Evolutionary conservation across 2,113 vertebrate species (phyloP).

Genomic region (Charina bottae): DNA sequence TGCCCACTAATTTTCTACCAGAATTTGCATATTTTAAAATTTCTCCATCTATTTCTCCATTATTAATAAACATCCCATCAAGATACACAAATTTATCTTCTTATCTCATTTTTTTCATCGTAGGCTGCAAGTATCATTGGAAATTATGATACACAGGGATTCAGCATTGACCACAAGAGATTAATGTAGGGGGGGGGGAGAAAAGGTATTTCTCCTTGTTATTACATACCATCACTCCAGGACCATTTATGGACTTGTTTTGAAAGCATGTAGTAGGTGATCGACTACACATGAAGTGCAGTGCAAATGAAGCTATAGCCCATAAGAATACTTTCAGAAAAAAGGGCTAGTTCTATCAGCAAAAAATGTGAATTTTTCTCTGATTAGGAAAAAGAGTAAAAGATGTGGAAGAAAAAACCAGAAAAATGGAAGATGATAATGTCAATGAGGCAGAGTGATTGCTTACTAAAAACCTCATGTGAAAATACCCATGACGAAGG

Average conservation of each 20-base stretch:
- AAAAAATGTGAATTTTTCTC: neutral
- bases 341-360: neutral
- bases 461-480: neutral
- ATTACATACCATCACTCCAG: neutral
- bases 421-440: neutral
- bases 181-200: neutral
- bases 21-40: neutral
- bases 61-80: neutral
- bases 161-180: neutral
- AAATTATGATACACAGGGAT: neutral
- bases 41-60: neutral
- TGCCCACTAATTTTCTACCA: neutral
- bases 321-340: neutral
- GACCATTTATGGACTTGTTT: neutral
- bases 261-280: neutral
- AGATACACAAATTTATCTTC: neutral
- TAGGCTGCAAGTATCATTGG: neutral
- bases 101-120: neutral
- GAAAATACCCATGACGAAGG: neutral
- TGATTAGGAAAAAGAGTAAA: neutral
- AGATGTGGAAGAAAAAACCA: neutral
- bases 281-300: neutral
- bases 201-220: neutral
- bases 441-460: neutral
- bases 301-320: neutral